Evolutionary conservation across 2,888 invertebrate genomes (phyloP), one percentile per base, ranked within the genome.

Genomic region (Sceliomorpha sp.): DNA sequence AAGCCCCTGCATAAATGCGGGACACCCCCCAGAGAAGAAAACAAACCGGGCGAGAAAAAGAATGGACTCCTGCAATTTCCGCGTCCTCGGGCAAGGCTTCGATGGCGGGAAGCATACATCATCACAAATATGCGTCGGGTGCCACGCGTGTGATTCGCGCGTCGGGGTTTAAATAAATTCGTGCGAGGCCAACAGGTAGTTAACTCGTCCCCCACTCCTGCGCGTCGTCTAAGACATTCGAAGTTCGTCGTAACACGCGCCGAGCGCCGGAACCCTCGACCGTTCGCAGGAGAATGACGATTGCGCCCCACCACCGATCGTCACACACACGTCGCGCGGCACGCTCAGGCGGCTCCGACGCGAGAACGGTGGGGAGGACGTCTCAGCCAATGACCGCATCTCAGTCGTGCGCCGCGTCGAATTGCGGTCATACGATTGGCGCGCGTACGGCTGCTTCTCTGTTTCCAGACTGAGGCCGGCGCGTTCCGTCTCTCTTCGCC

Each of bases 371-470:
- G 79, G 78, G 77, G 68, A 0, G 12, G 76, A 20, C 34, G 63
- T 70, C 66, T 31, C 56, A 50, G n/a, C 86, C 87, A 87, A 86
- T 83, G 50, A 55, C 36, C 24, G 37, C 73, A 69, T 70, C 74
- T 77, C 37, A 53, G 87, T 84, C 88, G 84, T 81, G 84, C 88
- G 84, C 88, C 87, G 80, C 80, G 75, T 77, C 86, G 82, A 79
- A 84, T 85, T 79, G 76, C 77, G 73, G 70, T 68, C 58, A 75
- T 74, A 62, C 75, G 71, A 82, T 85, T 84, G 79, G 83, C 70
- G 62, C 66, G 31, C 70, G 44, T 29, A 62, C 24, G 67, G 40
- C 50, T 71, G 72, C 51, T 58, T 50, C 69, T 70, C 60, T 36
- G 44, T 53, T 15, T 32, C 37, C 12, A 42, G 13, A 29, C 62